Evolutionary conservation across 2,113 vertebrate genomes (phyloP).

Genomic region (Spea bombifrons): DNA sequence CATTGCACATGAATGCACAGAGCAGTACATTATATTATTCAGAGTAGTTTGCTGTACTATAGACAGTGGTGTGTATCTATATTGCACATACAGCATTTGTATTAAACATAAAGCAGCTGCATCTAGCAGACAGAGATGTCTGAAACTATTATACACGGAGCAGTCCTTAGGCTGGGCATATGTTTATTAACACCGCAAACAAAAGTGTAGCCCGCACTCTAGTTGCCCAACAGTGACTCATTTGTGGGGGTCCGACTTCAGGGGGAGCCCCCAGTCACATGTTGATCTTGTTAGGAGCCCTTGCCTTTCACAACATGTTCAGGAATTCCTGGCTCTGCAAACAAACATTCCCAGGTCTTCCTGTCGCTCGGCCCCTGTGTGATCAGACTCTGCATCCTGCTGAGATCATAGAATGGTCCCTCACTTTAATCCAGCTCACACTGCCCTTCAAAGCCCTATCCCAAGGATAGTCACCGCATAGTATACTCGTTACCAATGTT

Average conservation of each 20-base stretch:
- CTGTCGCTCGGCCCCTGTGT: slow-evolving; percentile 40
- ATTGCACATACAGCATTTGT: too few relatives aligned
- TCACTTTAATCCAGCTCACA: slow-evolving; percentile 38
- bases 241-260: slow-evolving; percentile 19
- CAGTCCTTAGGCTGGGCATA: too few relatives aligned
- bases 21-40: too few relatives aligned
- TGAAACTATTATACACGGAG: too few relatives aligned
- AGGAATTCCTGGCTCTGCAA: slow-evolving; percentile 47
- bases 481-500: not conserved
- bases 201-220: not conserved
- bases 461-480: slow-evolving; percentile 5
- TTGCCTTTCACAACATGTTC: slow-evolving; percentile 42
- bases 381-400: slow-evolving; percentile 40
- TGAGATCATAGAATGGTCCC: slow-evolving; percentile 42
- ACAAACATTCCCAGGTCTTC: slow-evolving; percentile 48
- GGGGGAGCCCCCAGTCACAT: slow-evolving; percentile 37
- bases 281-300: slow-evolving; percentile 44
- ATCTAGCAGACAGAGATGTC: too few relatives aligned
- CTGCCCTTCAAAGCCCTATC: slow-evolving; percentile 29
- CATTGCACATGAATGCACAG: not conserved
- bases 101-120: too few relatives aligned
- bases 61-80: too few relatives aligned
- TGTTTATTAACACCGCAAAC: too few relatives aligned
- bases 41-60: too few relatives aligned
- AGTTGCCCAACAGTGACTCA: not conserved